Base-by-base conservation (phyloP, 2,113 vertebrate species). In the Gambusia holbrooki region DNA sequence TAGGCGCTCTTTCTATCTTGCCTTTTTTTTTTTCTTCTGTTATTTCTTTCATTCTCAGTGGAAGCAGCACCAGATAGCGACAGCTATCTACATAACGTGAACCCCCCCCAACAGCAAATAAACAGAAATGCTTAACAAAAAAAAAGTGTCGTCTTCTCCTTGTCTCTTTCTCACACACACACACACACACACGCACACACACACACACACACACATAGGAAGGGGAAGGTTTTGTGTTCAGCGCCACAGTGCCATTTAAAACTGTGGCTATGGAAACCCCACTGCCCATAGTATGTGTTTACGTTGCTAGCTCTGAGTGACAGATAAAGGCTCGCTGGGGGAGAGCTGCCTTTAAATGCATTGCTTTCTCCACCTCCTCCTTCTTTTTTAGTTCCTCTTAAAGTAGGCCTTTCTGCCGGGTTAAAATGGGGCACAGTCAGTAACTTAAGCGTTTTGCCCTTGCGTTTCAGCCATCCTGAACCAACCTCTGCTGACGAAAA, bases 251-350 rank as follows among this genome's bases (percentile, higher is more conserved):
- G 79, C 77, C 78, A 76, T 90, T 90, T 87, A 85, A 87, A 84
- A 78, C 79, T 86, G 86, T 90, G 86, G 75, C 89, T 86, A 89
- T 90, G 84, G 90, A 90, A 90, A 91, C 87, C 89, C 86, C 82
- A 88, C 71, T 79, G 79, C 70, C 71, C 69, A 74, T 86, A 85
- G 83, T 88, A 77, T 81, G 86, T 90, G 88, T 90, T 90, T 92
- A 90, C 68, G 73, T 89, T 91, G 79, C 77, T 35, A 61, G 73
- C 74, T 79, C 84, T 91, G 88, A 92, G 71, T 84, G 88, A 90
- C 88, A 91, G 89, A 92, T 89, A 88, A 86, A 89, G 85, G 76
- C 82, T 62, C 83, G 73, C 78, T 81, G 83, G 89, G 89, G 83
- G 76, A 88, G 83, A 82, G 84, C 71, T 80, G 88, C 80, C 80